These are phyloP conservation scores for Zaprionus nigranus DNA, from an alignment of 1,140 invertebrate species.

Conservation along the genomic window DNA sequence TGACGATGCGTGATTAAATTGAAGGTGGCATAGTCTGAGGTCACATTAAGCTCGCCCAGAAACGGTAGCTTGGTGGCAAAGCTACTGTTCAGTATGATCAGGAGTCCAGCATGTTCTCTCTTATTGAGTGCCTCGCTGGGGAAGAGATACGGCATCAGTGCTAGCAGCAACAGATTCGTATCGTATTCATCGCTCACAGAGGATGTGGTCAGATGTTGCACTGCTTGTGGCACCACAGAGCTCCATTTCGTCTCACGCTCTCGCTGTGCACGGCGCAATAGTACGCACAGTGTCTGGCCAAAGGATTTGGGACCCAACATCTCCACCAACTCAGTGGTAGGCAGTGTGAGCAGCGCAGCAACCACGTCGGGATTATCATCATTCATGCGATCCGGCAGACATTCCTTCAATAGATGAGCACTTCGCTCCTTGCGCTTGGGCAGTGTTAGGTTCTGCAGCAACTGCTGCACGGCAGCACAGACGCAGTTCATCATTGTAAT, in stretches of 20 bases:
- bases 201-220: constrained; percentile 79
- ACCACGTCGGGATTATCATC: constrained; percentile 87
- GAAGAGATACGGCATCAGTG: constrained; percentile 74
- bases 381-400: constrained; percentile 86
- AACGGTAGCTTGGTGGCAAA: constrained; percentile 58
- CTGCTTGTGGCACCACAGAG: constrained; percentile 73
- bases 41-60: constrained; percentile 48
- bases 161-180: constrained; percentile 66
- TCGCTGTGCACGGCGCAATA: constrained; percentile 66
- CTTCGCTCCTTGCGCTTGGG: constrained; percentile 76
- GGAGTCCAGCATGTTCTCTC: constrained; percentile 39
- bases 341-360: constrained; percentile 84
- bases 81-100: constrained; percentile 54
- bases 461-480: constrained; percentile 87
- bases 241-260: constrained; percentile 76
- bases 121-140: constrained; percentile 33
- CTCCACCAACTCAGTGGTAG: constrained; percentile 81
- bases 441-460: constrained; percentile 85
- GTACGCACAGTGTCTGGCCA: constrained; percentile 64
- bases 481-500: constrained; percentile 87
- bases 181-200: constrained; percentile 56
- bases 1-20: constrained; percentile 53
- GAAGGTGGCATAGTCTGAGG: constrained; percentile 24
- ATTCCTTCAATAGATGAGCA: constrained; percentile 86
- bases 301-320: constrained; percentile 76